These are phyloP conservation scores for Leucozona laternaria DNA, from an alignment of 2,888 invertebrate species.

Conservation along the genomic window DNA sequence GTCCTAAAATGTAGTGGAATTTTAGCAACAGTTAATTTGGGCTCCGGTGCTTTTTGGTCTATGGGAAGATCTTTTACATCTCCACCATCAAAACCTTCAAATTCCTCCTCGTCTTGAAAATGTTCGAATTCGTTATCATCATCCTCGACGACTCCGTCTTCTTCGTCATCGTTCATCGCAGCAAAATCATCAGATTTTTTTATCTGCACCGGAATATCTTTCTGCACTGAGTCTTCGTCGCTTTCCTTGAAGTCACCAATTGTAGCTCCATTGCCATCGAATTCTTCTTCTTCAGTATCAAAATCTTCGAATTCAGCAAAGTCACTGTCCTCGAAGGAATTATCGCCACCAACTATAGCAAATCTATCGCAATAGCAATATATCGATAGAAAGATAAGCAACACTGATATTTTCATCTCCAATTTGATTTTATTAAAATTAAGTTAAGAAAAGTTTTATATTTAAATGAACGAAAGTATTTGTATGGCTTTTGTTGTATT, in stretches of 20 bases:
- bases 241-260: conserved; percentile 52
- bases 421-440: not conserved
- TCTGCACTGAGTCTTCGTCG: conserved; percentile 50
- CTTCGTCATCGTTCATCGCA: conserved; percentile 78
- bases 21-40: conserved; percentile 93
- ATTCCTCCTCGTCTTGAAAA: conserved; percentile 97
- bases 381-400: conserved; percentile 57
- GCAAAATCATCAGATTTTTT: conserved; percentile 67
- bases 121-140: conserved; percentile 90
- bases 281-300: conserved; percentile 86
- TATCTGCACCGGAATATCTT: conserved; percentile 48
- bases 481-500: not conserved
- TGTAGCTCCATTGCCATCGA: conserved; percentile 33
- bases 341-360: conserved; percentile 68
- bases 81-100: conserved; percentile 93
- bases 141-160: conserved; percentile 81
- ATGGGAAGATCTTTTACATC: conserved; percentile 85
- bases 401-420: conserved; percentile 64
- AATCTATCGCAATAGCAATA: conserved; percentile 66
- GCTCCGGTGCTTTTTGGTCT: conserved; percentile 84
- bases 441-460: not conserved
- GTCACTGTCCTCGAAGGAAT: conserved; percentile 89
- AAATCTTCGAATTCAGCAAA: conserved; percentile 98
- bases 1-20: conserved; percentile 88
- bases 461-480: conserved; percentile 5